Evolutionary conservation across 1,140 invertebrate genomes (phyloP).

Genomic region (Dinothrombium tinctorium): DNA sequence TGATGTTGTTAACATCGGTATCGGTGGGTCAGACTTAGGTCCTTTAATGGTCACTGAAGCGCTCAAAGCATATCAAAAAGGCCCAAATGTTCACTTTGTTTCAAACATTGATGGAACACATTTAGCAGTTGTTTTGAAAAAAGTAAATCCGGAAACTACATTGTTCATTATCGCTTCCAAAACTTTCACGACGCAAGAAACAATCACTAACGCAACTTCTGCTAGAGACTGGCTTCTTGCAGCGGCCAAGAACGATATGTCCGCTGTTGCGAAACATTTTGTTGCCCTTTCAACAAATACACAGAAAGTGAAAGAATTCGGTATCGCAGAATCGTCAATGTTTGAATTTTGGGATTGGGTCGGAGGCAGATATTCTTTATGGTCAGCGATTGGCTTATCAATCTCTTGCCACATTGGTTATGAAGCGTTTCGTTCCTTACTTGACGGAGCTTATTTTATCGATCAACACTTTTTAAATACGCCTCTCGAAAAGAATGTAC

Average conservation of each 20-base stretch:
- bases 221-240: slow-evolving; percentile 86
- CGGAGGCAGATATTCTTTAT: slow-evolving; percentile 86
- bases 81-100: slow-evolving; percentile 83
- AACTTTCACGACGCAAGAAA: slow-evolving; percentile 61
- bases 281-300: slow-evolving; percentile 90
- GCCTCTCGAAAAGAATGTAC: slow-evolving; percentile 86
- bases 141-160: slow-evolving; percentile 70
- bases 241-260: slow-evolving; percentile 54
- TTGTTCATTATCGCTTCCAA: slow-evolving; percentile 98
- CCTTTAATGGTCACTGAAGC: slow-evolving; percentile 98
- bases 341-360: slow-evolving; percentile 99
- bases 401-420: slow-evolving; percentile 77
- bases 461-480: slow-evolving; percentile 77
- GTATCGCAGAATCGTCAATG: slow-evolving; percentile 91
- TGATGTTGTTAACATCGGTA: slow-evolving; percentile 98
- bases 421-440: slow-evolving; percentile 78
- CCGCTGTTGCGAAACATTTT: slow-evolving; percentile 83
- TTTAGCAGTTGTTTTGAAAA: slow-evolving; percentile 73
- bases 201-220: slow-evolving; percentile 92
- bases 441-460: slow-evolving; percentile 73
- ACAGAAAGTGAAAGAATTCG: slow-evolving; percentile 78
- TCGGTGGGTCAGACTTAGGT: slow-evolving; percentile 94
- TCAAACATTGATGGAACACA: slow-evolving; percentile 99
- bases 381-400: slow-evolving; percentile 94
- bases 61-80: slow-evolving; percentile 54